These are phyloP conservation scores for Cosmopolites sordidus DNA, from an alignment of 2,888 invertebrate genomes.

Conservation along the genomic window DNA sequence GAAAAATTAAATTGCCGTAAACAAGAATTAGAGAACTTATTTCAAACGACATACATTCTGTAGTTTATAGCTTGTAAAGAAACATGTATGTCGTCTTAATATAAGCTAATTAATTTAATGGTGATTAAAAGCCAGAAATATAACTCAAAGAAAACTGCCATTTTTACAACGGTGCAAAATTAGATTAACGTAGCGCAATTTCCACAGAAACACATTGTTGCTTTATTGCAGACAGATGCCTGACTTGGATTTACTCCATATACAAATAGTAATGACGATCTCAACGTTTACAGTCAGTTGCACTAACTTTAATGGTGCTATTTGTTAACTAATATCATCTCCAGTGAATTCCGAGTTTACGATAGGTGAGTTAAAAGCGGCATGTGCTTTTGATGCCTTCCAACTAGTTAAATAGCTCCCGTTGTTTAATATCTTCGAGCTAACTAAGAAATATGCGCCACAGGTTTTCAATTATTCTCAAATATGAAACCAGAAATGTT, in stretches of 20 bases:
- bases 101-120: too few species aligned
- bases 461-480: too few species aligned
- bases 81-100: too few species aligned
- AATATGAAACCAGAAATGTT: too few species aligned
- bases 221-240: slow-evolving; percentile 11
- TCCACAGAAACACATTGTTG: slow-evolving; percentile 7
- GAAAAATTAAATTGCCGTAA: too few species aligned
- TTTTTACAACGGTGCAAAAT: background rate
- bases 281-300: slow-evolving; percentile 35
- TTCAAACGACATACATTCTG: too few species aligned
- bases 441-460: slow-evolving; percentile 9
- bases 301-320: slow-evolving; percentile 35
- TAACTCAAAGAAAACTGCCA: too few species aligned
- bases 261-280: slow-evolving; percentile 38
- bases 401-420: slow-evolving; percentile 12
- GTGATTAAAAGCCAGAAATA: too few species aligned
- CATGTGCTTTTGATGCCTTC: slow-evolving; percentile 16
- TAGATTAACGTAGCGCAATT: slow-evolving; percentile 7
- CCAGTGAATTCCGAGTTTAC: slow-evolving; percentile 7
- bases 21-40: too few species aligned
- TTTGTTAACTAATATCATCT: slow-evolving; percentile 31
- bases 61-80: too few species aligned
- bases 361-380: slow-evolving; percentile 11
- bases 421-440: slow-evolving; percentile 1
- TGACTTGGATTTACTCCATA: slow-evolving; percentile 7